Conservation (phyloP, 2,888 invertebrate genomes). For the Pollenia griseotomentosa region DNA sequence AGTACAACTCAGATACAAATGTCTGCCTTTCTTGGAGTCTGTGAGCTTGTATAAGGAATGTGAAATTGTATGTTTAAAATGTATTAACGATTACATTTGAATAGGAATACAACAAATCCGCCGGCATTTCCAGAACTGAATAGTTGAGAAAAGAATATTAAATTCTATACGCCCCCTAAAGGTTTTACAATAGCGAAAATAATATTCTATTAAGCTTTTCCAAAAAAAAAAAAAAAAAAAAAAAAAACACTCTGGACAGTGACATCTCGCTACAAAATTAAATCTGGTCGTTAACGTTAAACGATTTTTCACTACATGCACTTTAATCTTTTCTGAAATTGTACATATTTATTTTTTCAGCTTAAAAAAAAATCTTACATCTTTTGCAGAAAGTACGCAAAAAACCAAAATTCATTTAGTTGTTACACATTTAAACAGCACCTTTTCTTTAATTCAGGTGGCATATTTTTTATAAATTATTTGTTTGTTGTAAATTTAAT, state of each 20-base stretch:
- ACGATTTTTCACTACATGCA: slow-evolving; percentile 3
- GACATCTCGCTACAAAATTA: slow-evolving; percentile 2
- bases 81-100: slow-evolving; percentile 11
- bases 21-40: too few species aligned
- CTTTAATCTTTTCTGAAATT: background rate
- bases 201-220: background rate
- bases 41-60: too few species aligned
- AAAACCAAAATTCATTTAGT: too few species aligned
- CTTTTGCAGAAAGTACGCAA: too few species aligned
- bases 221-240: too few species aligned
- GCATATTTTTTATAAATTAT: too few species aligned
- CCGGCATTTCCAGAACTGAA: slow-evolving; percentile 1
- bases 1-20: background rate
- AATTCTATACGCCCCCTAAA: background rate
- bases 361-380: too few species aligned
- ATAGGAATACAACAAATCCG: background rate
- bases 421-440: too few species aligned
- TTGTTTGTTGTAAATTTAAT: too few species aligned
- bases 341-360: background rate
- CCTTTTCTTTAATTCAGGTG: too few species aligned
- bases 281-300: background rate
- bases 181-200: slow-evolving; percentile 4
- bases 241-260: background rate
- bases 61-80: background rate
- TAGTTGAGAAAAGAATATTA: slow-evolving; percentile 21